Evolutionary conservation across 2,888 invertebrate genomes (phyloP).

Genomic region (Eupithecia subfuscata): DNA sequence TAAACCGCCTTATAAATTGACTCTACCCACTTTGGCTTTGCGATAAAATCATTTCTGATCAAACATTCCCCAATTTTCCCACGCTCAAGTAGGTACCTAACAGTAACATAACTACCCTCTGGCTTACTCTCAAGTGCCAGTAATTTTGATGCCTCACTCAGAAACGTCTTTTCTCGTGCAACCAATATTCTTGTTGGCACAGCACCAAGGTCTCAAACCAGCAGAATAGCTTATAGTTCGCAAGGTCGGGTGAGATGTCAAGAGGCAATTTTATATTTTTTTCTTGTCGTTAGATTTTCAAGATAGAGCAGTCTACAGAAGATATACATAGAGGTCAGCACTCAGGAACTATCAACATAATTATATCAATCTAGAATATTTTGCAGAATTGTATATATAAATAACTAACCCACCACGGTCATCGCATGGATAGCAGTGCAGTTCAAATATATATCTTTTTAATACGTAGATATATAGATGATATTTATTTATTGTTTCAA

Average conservation of each 20-base stretch:
- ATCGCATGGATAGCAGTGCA: not conserved
- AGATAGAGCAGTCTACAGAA: constrained; percentile 18
- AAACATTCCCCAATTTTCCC: constrained; percentile 10
- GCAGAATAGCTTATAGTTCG: constrained; percentile 36
- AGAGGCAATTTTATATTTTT: constrained; percentile 34
- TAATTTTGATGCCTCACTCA: constrained; percentile 43
- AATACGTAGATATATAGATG: no score
- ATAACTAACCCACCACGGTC: not conserved
- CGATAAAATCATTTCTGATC: not conserved
- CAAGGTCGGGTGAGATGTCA: constrained; percentile 37
- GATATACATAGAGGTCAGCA: not conserved
- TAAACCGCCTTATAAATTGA: not conserved
- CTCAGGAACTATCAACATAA: not conserved
- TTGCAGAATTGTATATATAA: not conserved
- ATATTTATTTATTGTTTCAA: no score
- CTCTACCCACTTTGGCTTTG: not conserved
- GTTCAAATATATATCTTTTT: not conserved
- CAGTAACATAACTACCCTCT: constrained; percentile 4
- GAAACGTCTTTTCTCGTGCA: constrained; percentile 42
- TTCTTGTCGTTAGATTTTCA: constrained; percentile 20
- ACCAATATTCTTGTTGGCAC: constrained; percentile 51
- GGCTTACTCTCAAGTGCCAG: constrained; percentile 21
- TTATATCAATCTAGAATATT: not conserved
- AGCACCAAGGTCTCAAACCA: constrained; percentile 41
- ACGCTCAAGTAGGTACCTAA: not conserved